phyloP scores from a whole-genome alignment of 1,140 invertebrate species.

The Dendroctonus valens region DNA sequence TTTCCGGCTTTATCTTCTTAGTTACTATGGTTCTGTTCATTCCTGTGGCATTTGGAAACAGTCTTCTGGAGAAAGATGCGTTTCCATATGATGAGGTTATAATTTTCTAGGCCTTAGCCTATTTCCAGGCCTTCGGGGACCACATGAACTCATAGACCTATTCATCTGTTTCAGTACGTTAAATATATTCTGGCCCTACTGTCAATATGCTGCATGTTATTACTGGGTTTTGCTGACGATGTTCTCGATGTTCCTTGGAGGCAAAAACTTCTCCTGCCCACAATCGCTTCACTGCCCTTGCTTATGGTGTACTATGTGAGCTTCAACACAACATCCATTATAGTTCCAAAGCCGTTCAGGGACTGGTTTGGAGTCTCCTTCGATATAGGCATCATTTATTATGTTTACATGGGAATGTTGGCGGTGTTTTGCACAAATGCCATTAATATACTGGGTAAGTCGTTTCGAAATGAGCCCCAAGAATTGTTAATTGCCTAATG shows the following conservation, averaged over 20 bases:
- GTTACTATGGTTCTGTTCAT: constrained; percentile 96
- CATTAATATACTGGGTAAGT: constrained; percentile 84
- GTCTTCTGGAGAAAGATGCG: constrained; percentile 62
- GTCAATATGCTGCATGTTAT: constrained; percentile 97
- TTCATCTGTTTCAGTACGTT: constrained; percentile 72
- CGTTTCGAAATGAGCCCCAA: no score
- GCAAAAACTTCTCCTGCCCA: constrained; percentile 93
- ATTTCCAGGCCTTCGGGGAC: background rate
- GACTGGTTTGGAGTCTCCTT: constrained; percentile 70
- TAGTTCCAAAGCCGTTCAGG: constrained; percentile 88
- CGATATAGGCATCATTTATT: constrained; percentile 87
- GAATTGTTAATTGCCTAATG: no score
- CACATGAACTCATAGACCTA: background rate
- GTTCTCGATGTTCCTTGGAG: constrained; percentile 94
- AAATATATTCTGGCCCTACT: constrained; percentile 90
- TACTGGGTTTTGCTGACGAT: constrained; percentile 98
- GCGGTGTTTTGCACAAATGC: constrained; percentile 99
- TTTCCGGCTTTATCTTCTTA: constrained; percentile 91
- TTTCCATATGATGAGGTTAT: constrained; percentile 86
- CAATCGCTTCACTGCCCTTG: constrained; percentile 92
- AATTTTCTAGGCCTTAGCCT: background rate
- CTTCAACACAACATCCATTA: constrained; percentile 91
- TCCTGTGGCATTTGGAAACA: constrained; percentile 84
- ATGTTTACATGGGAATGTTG: constrained; percentile 97
- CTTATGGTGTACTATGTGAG: constrained; percentile 98